phyloP scores from a whole-genome alignment of 2,888 invertebrate species.

The Eubasilissa splendida region DNA sequence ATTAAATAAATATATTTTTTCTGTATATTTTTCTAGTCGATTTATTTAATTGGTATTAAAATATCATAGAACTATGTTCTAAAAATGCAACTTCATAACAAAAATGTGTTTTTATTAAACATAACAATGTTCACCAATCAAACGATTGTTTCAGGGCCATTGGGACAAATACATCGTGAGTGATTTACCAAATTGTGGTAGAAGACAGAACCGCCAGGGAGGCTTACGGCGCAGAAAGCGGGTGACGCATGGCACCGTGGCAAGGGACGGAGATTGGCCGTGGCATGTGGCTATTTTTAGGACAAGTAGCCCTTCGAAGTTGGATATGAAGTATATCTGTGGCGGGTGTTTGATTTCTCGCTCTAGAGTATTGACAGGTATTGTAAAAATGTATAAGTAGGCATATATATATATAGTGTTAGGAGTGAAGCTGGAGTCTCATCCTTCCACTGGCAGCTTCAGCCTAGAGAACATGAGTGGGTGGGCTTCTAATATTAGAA shows the following conservation, averaged over 20 bases:
- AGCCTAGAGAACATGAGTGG: too few species aligned
- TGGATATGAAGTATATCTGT: constrained; percentile 62
- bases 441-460: too few species aligned
- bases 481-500: too few species aligned
- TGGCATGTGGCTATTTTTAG: constrained; percentile 66
- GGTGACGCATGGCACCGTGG: constrained; percentile 62
- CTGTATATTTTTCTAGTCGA: too few species aligned
- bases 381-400: neutral
- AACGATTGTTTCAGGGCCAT: neutral
- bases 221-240: constrained; percentile 60
- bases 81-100: too few species aligned
- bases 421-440: too few species aligned
- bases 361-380: constrained; percentile 64
- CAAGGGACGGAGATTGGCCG: constrained; percentile 66
- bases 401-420: too few species aligned
- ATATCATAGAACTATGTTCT: too few species aligned
- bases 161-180: constrained; percentile 7
- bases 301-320: neutral
- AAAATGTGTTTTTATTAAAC: too few species aligned
- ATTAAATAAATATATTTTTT: too few species aligned
- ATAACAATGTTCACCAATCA: too few species aligned
- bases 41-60: too few species aligned
- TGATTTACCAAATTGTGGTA: constrained; percentile 61
- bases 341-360: constrained; percentile 65
- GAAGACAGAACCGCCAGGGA: constrained; percentile 60